Base-by-base conservation (phyloP, 1,140 invertebrate genomes). In the Coelopa frigida region DNA sequence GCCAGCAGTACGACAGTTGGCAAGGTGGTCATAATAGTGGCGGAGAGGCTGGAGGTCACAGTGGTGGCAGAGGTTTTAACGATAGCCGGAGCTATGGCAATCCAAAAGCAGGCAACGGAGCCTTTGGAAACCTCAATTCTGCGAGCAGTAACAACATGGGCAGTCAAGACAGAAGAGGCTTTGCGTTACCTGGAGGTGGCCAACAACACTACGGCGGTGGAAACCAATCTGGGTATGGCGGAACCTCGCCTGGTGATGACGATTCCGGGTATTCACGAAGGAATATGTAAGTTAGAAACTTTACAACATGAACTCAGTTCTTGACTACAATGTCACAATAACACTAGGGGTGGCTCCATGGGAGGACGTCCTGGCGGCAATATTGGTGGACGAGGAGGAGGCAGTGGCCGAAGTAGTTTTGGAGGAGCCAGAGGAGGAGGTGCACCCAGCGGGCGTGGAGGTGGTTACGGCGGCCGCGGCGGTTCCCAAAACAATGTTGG, bases 401-500 rank as follows among this genome's bases (percentile, higher is more conserved):
- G 21, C 10, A 18, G 14, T 5, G 11, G 12, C 22, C 22, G 26
- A 8, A 12, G 11, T 18, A 15, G 37, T 12, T 15, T 32, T 44
- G n/a, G n/a, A n/a, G n/a, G n/a, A n/a, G 27, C 8, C 17, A 46
- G 37, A 12, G 23, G 35, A n/a, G 44, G 35, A 18, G 33, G 31
- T 29, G 27, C 8, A 29, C 6, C 24, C 12, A 14, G 41, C 32
- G 22, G 41, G 14, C 26, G 24, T 38, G 15, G 14, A 14, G 22
- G 18, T 15, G 32, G 59, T 33, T 62, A 61, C 48, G 73, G 59
- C 43, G 58, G 73, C 27, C 59, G 69, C 2, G 61, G 71, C 38
- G 58, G 59, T 27, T 68, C 70, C n/a, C n/a, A n/a, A n/a, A n/a
- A n/a, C 45, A 58, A 60, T 37, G 59, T 57, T 40, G 70, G 64